Conservation (phyloP, 2,888 invertebrate species). For the Drosophila mimica region DNA sequence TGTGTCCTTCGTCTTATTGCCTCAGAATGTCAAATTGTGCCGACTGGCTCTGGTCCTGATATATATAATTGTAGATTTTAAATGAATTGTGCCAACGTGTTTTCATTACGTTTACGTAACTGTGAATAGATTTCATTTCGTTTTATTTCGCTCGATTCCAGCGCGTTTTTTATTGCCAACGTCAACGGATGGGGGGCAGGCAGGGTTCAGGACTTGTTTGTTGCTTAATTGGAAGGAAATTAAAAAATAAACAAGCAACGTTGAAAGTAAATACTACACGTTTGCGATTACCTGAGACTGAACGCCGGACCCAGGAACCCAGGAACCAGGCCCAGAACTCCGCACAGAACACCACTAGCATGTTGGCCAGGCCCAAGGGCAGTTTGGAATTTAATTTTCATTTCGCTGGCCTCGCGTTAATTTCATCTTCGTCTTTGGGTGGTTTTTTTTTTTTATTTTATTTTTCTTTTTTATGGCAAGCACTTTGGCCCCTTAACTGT, state of each 20-base stretch:
- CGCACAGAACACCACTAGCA: constrained; percentile 12
- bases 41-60: not conserved
- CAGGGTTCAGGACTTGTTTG: constrained; percentile 67
- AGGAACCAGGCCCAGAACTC: not conserved
- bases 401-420: constrained; percentile 65
- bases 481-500: constrained; percentile 62
- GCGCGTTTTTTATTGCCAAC: constrained; percentile 61
- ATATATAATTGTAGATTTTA: constrained; percentile 48
- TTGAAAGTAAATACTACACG: constrained; percentile 79
- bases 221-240: constrained; percentile 82
- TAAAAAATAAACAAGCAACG: constrained; percentile 80
- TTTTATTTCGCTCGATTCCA: constrained; percentile 53
- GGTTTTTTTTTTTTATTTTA: constrained; percentile 6
- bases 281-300: constrained; percentile 70
- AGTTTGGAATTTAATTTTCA: constrained; percentile 80
- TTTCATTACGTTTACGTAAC: constrained; percentile 61
- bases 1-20: constrained; percentile 2
- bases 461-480: constrained; percentile 14
- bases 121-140: constrained; percentile 49
- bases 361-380: constrained; percentile 48
- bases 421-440: constrained; percentile 64
- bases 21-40: constrained; percentile 43
- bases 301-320: constrained; percentile 18
- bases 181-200: constrained; percentile 3
- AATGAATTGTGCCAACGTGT: constrained; percentile 70